Evolutionary conservation across 2,113 vertebrate species (phyloP).

Genomic region (Myxocyprinus asiaticus): DNA sequence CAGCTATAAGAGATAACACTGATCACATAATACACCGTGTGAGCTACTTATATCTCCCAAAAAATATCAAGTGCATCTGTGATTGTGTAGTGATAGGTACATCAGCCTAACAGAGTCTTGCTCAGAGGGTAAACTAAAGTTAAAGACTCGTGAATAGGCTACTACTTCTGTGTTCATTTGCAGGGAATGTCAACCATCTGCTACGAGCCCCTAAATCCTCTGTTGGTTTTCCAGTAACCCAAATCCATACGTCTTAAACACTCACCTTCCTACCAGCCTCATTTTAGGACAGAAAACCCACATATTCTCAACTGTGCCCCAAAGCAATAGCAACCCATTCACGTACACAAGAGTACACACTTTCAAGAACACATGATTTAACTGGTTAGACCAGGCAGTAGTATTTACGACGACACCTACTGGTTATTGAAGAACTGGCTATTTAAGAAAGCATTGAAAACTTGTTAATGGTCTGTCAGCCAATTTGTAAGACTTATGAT

Average conservation of each 20-base stretch:
- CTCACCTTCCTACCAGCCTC: not conserved
- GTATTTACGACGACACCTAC: constrained; percentile 63
- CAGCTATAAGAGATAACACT: not conserved
- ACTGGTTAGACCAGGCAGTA: constrained; percentile 15
- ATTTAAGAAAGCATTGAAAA: constrained; percentile 12
- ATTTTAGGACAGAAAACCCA: not conserved
- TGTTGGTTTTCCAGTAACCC: not conserved
- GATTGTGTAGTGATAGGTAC: no score
- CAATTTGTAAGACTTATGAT: no score
- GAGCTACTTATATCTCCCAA: not conserved
- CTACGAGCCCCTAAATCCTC: constrained; percentile 64
- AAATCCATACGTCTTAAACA: constrained; percentile 5
- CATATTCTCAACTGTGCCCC: not conserved
- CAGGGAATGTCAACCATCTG: constrained; percentile 64
- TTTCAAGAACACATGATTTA: constrained; percentile 17
- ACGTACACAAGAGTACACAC: not conserved
- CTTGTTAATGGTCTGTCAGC: not conserved
- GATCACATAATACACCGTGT: not conserved
- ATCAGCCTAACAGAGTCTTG: no score
- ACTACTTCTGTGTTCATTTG: constrained; percentile 19
- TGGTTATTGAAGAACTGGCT: constrained; percentile 1
- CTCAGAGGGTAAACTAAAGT: not conserved
- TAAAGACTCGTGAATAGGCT: not conserved
- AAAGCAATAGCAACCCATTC: constrained; percentile 2
- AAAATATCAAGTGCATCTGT: not conserved